Conservation (phyloP, 2,113 vertebrate genomes). For the Lagopus muta region DNA sequence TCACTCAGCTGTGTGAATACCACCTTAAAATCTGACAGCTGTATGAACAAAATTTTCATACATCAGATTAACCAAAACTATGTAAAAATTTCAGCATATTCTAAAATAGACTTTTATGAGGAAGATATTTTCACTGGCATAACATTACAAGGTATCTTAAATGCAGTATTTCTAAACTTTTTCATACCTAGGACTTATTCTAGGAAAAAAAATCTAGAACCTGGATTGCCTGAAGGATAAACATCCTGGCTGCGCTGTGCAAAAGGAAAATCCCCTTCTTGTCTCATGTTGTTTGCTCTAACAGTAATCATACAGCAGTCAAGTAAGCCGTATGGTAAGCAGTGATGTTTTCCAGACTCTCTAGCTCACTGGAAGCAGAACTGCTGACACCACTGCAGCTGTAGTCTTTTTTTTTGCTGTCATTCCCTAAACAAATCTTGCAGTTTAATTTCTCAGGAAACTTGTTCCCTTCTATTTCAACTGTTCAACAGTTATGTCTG, state of each 20-base stretch:
- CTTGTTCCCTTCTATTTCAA: background rate
- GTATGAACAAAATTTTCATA: background rate
- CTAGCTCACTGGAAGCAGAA: slow-evolving; percentile 2
- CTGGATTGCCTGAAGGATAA: slow-evolving; percentile 13
- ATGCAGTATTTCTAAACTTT: background rate
- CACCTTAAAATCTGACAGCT: background rate
- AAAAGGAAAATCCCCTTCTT: slow-evolving; percentile 10
- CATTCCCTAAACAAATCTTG: slow-evolving; percentile 18
- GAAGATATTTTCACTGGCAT: background rate
- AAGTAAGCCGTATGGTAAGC: background rate
- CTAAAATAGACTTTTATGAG: background rate
- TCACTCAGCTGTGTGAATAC: background rate
- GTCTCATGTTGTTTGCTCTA: slow-evolving; percentile 3
- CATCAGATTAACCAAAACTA: background rate
- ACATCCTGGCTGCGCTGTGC: background rate
- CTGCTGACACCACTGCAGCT: slow-evolving; percentile 20
- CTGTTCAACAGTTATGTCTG: background rate
- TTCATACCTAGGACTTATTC: background rate
- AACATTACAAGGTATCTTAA: background rate
- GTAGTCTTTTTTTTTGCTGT: background rate
- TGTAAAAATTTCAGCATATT: background rate
- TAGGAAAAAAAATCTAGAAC: background rate
- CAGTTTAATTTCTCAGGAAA: background rate
- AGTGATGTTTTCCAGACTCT: slow-evolving; percentile 22
- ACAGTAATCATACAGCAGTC: slow-evolving; percentile 12